Evolutionary conservation across 2,113 vertebrate species (phyloP).

Genomic region (Macrotis lagotis): DNA sequence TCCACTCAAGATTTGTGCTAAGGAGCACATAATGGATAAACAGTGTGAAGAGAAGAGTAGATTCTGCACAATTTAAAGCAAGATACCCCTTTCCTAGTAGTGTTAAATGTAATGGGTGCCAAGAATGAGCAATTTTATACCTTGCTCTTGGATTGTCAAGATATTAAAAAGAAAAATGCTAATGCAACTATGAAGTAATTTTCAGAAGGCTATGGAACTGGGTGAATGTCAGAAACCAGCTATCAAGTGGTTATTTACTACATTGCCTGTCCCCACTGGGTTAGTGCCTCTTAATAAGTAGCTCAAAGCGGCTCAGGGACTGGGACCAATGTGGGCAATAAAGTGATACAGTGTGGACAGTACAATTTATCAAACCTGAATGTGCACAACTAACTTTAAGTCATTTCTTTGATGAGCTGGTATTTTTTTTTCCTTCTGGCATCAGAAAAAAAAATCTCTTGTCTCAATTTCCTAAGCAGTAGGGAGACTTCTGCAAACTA

Average conservation of each 20-base stretch:
- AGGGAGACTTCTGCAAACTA: not conserved
- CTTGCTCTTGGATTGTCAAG: not conserved
- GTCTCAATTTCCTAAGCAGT: constrained; percentile 25
- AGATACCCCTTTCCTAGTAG: not conserved
- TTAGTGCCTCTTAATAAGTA: not conserved
- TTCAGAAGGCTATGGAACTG: not conserved
- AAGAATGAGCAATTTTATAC: not conserved
- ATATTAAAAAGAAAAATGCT: not conserved
- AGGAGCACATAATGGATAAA: not conserved
- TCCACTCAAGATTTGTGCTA: rapidly evolving
- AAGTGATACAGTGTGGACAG: not conserved
- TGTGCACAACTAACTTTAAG: not conserved
- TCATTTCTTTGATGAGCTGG: constrained; percentile 18
- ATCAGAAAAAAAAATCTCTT: constrained; percentile 43
- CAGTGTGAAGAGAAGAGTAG: not conserved
- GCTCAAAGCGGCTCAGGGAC: not conserved
- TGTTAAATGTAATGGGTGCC: not conserved
- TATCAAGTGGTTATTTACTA: not conserved
- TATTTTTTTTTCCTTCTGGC: constrained; percentile 12
- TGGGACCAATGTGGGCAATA: not conserved
- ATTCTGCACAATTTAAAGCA: not conserved
- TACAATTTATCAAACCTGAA: not conserved
- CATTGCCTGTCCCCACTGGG: not conserved
- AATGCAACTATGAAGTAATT: constrained; percentile 23
- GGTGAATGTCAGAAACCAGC: not conserved